Evolutionary conservation across 2,797 vertebrate genomes (phyloP), one percentile per base, ranked within the genome.

Genomic region (Synanceia verrucosa): DNA sequence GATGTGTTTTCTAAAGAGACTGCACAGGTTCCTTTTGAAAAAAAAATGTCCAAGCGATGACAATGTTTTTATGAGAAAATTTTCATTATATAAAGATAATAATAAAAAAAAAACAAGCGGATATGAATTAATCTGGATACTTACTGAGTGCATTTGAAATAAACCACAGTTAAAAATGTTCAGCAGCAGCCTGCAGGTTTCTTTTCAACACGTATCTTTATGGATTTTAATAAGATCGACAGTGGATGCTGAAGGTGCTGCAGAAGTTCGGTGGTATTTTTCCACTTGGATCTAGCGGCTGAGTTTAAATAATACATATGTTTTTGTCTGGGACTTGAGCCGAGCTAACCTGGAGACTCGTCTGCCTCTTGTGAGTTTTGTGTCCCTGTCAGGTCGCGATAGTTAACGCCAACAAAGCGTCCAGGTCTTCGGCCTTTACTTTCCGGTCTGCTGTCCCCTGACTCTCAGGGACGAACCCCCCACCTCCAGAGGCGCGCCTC

Each of bases 361-460:
- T 51, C 51, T 9, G 33, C 77, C 79, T 77, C 63, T 16, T 7
- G 29, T 55, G 63, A 33, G 77, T 59, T 59, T 1, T 24, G 62
- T 66, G 48, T 66, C 50, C 58, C 80, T 69, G 83, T 86, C 86
- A 88, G 79, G 72, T 76, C 59, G 28, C 0, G 23, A 66, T 83
- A 83, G 65, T 91, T 91, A 89, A 85, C 70, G 18, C 3, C 36
- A 66, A 81, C 61, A 78, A 87, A 85, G 77, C 33, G 19, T 18
- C 57, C 48, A 24, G 76, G 86, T 88, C 70, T 61, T 52, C 74
- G 69, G 79, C 81, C 85, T 90, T 88, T 89, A 70, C 65, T 55
- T 80, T 82, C 33, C 66, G 24, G 62, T 70, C 63, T 67, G 39
- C 34, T 14, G 72, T 85, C 69, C 67, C 73, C 52, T 64, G 79